phyloP scores from a whole-genome alignment of 2,888 invertebrate species.

The Trachelus tabidus region DNA sequence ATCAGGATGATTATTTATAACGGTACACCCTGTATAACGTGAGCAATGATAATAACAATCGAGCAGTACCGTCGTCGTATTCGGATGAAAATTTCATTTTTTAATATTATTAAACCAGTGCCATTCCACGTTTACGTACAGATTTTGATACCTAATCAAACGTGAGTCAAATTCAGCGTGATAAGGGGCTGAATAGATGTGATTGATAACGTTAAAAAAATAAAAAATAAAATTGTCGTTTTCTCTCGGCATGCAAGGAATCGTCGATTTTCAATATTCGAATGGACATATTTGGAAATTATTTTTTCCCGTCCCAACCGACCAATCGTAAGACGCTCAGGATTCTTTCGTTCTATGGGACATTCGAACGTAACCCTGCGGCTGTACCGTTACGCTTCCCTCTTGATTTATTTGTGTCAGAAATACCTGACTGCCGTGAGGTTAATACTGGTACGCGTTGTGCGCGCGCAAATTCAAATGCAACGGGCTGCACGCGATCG shows the following conservation, averaged over 20 bases:
- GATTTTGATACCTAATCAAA: neutral
- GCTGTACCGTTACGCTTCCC: neutral
- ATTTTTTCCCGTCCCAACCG: neutral
- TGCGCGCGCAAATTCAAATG: neutral
- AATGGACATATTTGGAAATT: neutral
- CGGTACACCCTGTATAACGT: neutral
- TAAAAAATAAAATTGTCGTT: too few species aligned
- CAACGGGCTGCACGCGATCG: constrained; percentile 13
- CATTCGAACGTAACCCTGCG: neutral
- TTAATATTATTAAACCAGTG: neutral
- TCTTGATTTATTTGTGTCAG: neutral
- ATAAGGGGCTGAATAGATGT: neutral
- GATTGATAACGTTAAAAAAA: neutral
- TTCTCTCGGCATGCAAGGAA: too few species aligned
- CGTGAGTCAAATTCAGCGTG: neutral
- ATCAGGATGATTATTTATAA: neutral
- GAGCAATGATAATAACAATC: too few species aligned
- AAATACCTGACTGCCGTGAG: neutral
- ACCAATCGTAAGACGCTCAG: too few species aligned
- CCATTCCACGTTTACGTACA: neutral
- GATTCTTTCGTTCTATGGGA: neutral
- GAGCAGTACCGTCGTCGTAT: too few species aligned
- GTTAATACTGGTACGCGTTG: neutral
- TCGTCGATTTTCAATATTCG: neutral
- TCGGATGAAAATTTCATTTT: neutral